Evolutionary conservation across 2,113 vertebrate genomes (phyloP).

Genomic region (Ammospiza nelsoni): DNA sequence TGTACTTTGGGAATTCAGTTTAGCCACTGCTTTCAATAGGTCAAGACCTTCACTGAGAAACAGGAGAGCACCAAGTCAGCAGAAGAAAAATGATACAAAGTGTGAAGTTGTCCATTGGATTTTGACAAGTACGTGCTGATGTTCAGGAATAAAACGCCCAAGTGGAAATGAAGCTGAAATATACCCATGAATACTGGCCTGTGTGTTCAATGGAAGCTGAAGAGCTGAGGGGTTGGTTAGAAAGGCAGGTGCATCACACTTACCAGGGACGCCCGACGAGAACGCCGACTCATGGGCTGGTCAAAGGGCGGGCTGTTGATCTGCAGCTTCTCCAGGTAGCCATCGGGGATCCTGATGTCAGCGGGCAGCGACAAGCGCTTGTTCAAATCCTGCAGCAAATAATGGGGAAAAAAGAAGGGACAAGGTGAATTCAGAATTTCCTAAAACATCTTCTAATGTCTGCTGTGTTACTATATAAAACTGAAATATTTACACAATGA

Average conservation of each 20-base stretch:
- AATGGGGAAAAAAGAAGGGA: not conserved
- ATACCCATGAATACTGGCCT: fast-evolving
- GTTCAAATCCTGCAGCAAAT: constrained; percentile 89
- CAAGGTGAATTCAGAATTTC: not conserved
- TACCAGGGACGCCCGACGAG: constrained; percentile 94
- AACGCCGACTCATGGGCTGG: constrained; percentile 95
- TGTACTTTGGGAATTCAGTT: not conserved
- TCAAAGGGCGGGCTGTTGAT: constrained; percentile 94
- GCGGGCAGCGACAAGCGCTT: constrained; percentile 96
- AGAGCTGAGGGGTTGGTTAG: not conserved
- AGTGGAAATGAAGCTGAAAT: not conserved
- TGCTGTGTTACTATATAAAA: not conserved
- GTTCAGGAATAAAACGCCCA: not conserved
- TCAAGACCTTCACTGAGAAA: not conserved
- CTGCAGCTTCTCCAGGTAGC: constrained; percentile 96
- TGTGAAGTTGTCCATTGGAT: not conserved
- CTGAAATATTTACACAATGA: not conserved
- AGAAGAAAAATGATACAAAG: not conserved
- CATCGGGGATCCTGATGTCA: constrained; percentile 97
- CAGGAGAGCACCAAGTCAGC: not conserved
- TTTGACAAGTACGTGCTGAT: not conserved
- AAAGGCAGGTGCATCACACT: constrained; percentile 46
- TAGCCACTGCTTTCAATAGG: not conserved
- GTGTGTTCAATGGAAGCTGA: not conserved
- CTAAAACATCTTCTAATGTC: not conserved